Evolutionary conservation across 2,797 vertebrate species (phyloP).

Genomic region (Chiloscyllium punctatum): DNA sequence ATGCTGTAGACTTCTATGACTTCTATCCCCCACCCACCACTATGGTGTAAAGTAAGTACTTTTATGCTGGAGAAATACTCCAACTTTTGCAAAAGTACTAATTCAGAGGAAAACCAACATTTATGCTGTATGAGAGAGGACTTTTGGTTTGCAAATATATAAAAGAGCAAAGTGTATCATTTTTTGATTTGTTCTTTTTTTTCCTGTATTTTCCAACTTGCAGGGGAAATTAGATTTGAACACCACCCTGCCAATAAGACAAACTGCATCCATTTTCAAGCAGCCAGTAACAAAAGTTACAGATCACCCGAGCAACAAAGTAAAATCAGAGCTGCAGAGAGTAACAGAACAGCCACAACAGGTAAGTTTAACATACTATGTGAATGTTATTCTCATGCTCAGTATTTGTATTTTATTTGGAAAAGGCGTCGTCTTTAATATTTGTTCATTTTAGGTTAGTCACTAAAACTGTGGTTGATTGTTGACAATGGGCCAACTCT

Average conservation of each 20-base stretch:
- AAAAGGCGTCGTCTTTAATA: background rate
- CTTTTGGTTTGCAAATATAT: too few relatives aligned
- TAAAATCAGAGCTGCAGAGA: slow-evolving; percentile 78
- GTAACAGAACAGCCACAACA: slow-evolving; percentile 79
- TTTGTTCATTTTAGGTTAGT: background rate
- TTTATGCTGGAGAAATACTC: too few relatives aligned
- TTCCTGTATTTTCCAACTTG: background rate
- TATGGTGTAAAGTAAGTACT: too few relatives aligned
- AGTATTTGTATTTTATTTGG: background rate
- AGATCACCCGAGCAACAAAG: slow-evolving; percentile 83
- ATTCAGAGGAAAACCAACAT: too few relatives aligned
- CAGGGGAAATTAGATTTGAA: slow-evolving; percentile 84
- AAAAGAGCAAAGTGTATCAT: background rate
- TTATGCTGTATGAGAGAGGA: too few relatives aligned
- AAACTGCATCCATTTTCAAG: slow-evolving; percentile 92
- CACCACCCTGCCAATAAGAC: slow-evolving; percentile 83
- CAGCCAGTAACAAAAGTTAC: slow-evolving; percentile 93
- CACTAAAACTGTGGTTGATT: background rate
- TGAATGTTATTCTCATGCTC: background rate
- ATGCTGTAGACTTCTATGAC: too few relatives aligned
- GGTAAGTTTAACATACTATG: slow-evolving; percentile 53
- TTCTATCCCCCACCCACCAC: background rate
- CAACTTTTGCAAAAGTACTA: too few relatives aligned
- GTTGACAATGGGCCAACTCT: background rate
- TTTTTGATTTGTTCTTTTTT: too few relatives aligned